Evolutionary conservation across 2,113 vertebrate species (phyloP).

Genomic region (Paramisgurnus dabryanus): DNA sequence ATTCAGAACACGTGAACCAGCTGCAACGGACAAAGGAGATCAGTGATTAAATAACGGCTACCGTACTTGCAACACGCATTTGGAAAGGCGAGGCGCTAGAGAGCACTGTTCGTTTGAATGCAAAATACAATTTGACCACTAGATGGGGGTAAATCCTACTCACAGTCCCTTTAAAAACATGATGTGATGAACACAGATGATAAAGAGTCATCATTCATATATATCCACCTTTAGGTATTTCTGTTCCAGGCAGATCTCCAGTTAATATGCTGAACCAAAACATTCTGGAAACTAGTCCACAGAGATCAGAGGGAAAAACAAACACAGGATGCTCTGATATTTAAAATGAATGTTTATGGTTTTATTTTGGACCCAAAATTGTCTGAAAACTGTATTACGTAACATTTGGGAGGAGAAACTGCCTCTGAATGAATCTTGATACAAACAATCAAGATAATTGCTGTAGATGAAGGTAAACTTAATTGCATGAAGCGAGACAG

Average conservation of each 20-base stretch:
- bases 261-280: conserved; percentile 33
- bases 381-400: conserved; percentile 50
- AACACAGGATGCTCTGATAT: conserved; percentile 59
- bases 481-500: conserved; percentile 32
- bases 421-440: conserved; percentile 37
- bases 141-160: no score
- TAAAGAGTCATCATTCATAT: no score
- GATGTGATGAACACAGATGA: conserved; percentile 8
- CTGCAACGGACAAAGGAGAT: no score
- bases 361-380: conserved; percentile 55
- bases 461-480: conserved; percentile 27
- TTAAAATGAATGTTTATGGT: conserved; percentile 58
- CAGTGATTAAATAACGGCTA: no score
- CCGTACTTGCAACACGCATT: no score
- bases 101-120: no score
- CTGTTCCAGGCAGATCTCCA: neutral
- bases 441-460: conserved; percentile 34
- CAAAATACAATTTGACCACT: no score
- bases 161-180: neutral
- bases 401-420: conserved; percentile 16
- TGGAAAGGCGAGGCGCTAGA: no score
- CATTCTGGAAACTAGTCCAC: conserved; percentile 43
- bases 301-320: conserved; percentile 42
- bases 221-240: no score
- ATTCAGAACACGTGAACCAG: no score